Evolutionary conservation across 1,140 invertebrate species (phyloP).

Genomic region (Ceratosolen fusciceps): DNA sequence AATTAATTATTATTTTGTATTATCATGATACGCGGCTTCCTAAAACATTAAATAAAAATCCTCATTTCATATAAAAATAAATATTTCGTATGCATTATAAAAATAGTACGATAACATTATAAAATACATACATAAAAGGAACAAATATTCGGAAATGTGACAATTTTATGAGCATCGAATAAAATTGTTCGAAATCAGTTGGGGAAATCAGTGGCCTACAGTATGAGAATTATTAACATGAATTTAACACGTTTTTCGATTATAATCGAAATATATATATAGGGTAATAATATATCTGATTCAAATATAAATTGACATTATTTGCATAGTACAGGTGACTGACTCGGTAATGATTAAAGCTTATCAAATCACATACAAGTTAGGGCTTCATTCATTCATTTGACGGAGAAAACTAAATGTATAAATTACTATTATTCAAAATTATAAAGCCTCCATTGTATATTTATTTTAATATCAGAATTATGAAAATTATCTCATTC

Average conservation of each 20-base stretch:
- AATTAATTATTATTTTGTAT: too few species aligned
- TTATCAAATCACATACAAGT: background rate
- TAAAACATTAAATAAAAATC: too few species aligned
- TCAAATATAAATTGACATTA: background rate
- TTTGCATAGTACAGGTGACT: background rate
- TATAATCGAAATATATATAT: background rate
- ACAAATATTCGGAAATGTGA: background rate
- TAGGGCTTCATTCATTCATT: background rate
- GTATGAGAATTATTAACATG: background rate
- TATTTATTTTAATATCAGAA: too few species aligned
- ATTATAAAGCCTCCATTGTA: background rate
- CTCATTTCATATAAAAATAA: too few species aligned
- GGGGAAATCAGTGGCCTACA: background rate
- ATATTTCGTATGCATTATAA: background rate
- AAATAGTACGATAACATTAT: background rate
- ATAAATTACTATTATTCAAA: background rate
- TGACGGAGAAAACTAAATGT: constrained; percentile 5
- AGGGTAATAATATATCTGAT: background rate
- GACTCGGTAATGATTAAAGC: background rate
- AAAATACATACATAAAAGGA: background rate
- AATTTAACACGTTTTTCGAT: background rate
- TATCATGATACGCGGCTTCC: too few species aligned
- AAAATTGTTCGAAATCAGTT: background rate
- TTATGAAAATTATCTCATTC: too few species aligned
- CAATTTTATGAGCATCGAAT: background rate